These are phyloP conservation scores for Monodelphis domestica DNA, from an alignment of 2,797 vertebrate genomes.

Conservation along the genomic window DNA sequence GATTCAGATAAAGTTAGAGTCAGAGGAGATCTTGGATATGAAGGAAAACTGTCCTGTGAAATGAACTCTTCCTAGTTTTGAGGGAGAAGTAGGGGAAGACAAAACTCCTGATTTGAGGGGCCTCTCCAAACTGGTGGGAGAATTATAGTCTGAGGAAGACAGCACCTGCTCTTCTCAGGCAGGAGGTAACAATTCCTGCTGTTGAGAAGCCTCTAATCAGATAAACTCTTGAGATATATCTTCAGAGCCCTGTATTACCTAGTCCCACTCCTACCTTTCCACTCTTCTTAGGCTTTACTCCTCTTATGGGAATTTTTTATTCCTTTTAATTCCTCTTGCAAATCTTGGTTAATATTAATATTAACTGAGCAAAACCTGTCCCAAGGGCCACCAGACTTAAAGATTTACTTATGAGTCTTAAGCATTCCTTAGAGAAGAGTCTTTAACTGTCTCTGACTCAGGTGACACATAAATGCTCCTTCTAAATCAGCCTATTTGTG, in stretches of 20 bases:
- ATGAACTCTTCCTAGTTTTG: background rate
- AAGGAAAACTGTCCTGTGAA: background rate
- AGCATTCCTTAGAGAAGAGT: background rate
- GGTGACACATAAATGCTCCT: background rate
- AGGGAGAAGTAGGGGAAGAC: background rate
- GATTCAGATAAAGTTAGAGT: background rate
- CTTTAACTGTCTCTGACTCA: background rate
- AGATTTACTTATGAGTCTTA: background rate
- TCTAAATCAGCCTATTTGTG: too few relatives aligned
- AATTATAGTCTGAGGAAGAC: background rate
- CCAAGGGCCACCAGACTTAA: background rate
- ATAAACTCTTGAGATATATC: background rate
- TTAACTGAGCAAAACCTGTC: background rate
- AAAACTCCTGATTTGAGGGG: background rate
- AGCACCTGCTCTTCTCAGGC: background rate
- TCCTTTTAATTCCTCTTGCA: background rate
- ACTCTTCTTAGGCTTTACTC: background rate
- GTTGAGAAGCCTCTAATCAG: background rate
- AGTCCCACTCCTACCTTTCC: background rate
- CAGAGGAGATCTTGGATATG: background rate
- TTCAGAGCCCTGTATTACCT: too few relatives aligned
- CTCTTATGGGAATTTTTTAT: background rate
- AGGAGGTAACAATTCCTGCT: background rate
- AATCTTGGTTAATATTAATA: background rate
- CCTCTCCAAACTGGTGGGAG: background rate